These are phyloP conservation scores for Apostichopus japonicus DNA, from an alignment of 35 echinoderm and acorn worm genomes.

Conservation along the genomic window DNA sequence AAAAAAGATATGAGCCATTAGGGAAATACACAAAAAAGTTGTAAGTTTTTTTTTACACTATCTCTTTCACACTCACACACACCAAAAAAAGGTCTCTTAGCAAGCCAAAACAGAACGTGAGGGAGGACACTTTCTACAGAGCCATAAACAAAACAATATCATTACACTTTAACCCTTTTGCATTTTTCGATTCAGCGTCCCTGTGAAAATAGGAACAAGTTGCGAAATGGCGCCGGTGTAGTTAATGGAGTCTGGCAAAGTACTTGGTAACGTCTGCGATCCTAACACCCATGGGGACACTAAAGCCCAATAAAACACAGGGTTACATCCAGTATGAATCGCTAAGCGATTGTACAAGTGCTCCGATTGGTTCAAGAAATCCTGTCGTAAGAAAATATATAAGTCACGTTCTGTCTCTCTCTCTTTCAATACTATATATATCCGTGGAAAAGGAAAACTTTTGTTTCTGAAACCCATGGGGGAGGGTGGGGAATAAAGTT, in stretches of 20 bases:
- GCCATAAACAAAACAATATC: conserved; percentile 40
- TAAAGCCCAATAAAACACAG: conserved; percentile 46
- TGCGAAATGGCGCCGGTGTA: conserved; percentile 7
- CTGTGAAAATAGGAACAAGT: conserved; percentile 33
- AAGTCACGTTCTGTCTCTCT: background rate
- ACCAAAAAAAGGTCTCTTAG: too few relatives aligned
- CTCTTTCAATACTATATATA: background rate
- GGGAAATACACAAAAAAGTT: too few relatives aligned
- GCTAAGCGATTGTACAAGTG: background rate
- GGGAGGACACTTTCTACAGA: background rate
- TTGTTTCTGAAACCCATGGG: background rate
- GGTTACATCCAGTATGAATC: conserved; percentile 21
- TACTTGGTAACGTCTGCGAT: conserved; percentile 33
- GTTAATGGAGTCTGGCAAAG: conserved; percentile 54
- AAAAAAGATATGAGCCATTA: too few relatives aligned
- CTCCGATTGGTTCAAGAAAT: background rate
- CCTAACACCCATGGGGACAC: background rate
- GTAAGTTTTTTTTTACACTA: too few relatives aligned
- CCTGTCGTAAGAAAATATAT: too few relatives aligned
- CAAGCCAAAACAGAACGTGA: background rate
- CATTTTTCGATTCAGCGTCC: conserved; percentile 38
- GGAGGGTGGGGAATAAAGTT: background rate
- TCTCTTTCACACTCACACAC: background rate
- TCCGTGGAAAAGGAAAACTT: background rate
- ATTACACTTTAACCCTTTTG: background rate